A percentile compares a stretch with the other conserved stretches of the same genome.
Evolutionary conservation across 2,888 invertebrate species (phyloP).

Genomic region (Orchesella flavescens): DNA sequence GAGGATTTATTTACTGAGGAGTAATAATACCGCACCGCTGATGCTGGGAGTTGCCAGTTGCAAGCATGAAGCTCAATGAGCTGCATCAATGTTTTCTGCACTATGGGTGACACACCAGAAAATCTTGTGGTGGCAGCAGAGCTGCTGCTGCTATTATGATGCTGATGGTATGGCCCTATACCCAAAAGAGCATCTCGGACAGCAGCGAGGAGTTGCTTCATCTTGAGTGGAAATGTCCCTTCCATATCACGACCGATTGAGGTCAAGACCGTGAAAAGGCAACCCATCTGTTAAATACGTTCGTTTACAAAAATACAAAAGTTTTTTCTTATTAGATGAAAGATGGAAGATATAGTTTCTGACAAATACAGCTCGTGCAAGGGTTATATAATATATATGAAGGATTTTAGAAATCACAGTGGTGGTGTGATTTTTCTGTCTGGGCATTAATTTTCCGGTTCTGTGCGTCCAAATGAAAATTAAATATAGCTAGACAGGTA

Average conservation of each 20-base stretch:
- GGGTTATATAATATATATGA: too few species aligned
- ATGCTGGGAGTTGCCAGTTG: slow-evolving; percentile 91
- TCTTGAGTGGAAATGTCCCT: slow-evolving; percentile 84
- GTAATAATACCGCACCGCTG: slow-evolving; percentile 88
- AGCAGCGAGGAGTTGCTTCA: slow-evolving; percentile 85
- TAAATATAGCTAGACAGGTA: background rate
- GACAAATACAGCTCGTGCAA: too few species aligned
- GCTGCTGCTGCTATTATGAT: background rate
- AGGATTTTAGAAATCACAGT: too few species aligned
- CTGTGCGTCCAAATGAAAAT: too few species aligned
- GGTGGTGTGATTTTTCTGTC: too few species aligned
- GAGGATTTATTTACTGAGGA: slow-evolving; percentile 41
- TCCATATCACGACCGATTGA: slow-evolving; percentile 92
- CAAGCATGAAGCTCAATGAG: slow-evolving; percentile 92
- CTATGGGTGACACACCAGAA: slow-evolving; percentile 80
- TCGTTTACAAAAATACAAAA: too few species aligned
- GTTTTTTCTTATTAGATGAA: too few species aligned
- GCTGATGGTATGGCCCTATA: slow-evolving; percentile 66
- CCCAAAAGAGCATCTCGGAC: slow-evolving; percentile 89
- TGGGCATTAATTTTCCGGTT: too few species aligned
- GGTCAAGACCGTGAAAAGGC: slow-evolving; percentile 90
- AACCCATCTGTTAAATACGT: slow-evolving; percentile 84
- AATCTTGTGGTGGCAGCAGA: slow-evolving; percentile 75
- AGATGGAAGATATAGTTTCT: too few species aligned
- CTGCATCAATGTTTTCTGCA: slow-evolving; percentile 88